Percentiles rank a stretch among this genome's conserved stretches.
phyloP scores from a whole-genome alignment of 1,140 invertebrate genomes.

The Campodea augens region DNA sequence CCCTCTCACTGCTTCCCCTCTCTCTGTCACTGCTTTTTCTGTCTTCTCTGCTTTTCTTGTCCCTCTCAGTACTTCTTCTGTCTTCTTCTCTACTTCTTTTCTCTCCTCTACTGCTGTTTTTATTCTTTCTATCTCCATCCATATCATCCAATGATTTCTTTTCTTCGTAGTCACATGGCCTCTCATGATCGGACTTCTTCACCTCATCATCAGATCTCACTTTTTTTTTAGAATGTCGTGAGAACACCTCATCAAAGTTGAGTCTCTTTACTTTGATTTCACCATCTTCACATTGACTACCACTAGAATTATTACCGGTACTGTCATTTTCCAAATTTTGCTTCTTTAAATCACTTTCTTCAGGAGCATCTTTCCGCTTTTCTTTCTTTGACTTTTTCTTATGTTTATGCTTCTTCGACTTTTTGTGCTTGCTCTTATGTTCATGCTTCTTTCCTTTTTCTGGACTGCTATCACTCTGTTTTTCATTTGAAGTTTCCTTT shows the following conservation, averaged over 20 bases:
- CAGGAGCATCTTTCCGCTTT: conserved; percentile 4
- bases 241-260: background rate
- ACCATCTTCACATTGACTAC: conserved; percentile 7
- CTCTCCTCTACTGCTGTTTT: conserved; percentile 2
- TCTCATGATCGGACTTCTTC: too few relatives aligned
- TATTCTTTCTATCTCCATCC: background rate
- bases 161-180: too few relatives aligned
- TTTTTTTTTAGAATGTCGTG: background rate
- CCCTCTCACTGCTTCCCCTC: conserved; percentile 14
- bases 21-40: conserved; percentile 14
- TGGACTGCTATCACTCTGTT: too few relatives aligned
- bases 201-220: background rate
- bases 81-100: conserved; percentile 13
- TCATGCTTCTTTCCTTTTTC: conserved; percentile 15
- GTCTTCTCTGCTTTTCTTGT: conserved; percentile 16
- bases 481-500: too few relatives aligned
- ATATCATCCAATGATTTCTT: too few relatives aligned
- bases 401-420: conserved; percentile 18
- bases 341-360: background rate
- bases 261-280: conserved; percentile 5
- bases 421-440: conserved; percentile 16
- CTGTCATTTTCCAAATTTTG: conserved; percentile 1
- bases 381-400: conserved; percentile 1
- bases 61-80: conserved; percentile 14
- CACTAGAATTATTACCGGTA: conserved; percentile 6